A percentile compares a stretch with the other conserved stretches of the same genome.
Conservation (phyloP, 2,888 invertebrate genomes). For the Macrosoma leucophasiata region DNA sequence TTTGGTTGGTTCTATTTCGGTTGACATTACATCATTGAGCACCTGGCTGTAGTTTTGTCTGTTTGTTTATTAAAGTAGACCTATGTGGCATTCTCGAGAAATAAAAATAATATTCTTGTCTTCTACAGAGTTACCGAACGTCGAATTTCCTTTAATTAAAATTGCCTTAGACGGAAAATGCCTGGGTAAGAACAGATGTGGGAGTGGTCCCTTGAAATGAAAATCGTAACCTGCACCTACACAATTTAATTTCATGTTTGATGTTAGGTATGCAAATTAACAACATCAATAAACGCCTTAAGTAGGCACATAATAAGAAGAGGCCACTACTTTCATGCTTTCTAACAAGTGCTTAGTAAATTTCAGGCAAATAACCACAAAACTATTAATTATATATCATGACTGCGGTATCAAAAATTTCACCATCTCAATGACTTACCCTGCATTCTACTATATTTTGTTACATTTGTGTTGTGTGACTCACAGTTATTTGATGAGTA, state of each 20-base stretch:
- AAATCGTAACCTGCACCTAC: conserved; percentile 41
- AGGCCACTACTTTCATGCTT: conserved; percentile 3
- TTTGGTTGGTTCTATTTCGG: conserved; percentile 56
- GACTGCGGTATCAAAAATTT: too few species aligned
- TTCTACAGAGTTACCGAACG: conserved; percentile 40
- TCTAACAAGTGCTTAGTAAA: not conserved
- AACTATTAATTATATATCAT: not conserved
- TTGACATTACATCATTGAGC: conserved; percentile 57
- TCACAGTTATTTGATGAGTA: too few species aligned
- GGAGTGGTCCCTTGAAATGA: conserved; percentile 55
- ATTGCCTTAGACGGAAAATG: conserved; percentile 43
- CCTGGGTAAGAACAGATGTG: conserved; percentile 66
- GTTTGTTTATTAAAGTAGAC: conserved; percentile 7
- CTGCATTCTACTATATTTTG: too few species aligned
- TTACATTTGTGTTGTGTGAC: too few species aligned
- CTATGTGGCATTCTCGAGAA: conserved; percentile 26
- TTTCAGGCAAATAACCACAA: not conserved
- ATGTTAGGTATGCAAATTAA: conserved; percentile 13
- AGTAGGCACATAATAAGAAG: conserved; percentile 2
- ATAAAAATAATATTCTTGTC: conserved; percentile 43
- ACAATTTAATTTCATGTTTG: conserved; percentile 19
- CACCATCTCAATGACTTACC: too few species aligned
- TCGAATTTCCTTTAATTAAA: conserved; percentile 19
- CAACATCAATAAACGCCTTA: not conserved
- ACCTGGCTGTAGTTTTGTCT: conserved; percentile 13